Evolutionary conservation across 2,113 vertebrate genomes (phyloP), one percentile per base, ranked within the genome.

Genomic region (Bombycilla garrulus): DNA sequence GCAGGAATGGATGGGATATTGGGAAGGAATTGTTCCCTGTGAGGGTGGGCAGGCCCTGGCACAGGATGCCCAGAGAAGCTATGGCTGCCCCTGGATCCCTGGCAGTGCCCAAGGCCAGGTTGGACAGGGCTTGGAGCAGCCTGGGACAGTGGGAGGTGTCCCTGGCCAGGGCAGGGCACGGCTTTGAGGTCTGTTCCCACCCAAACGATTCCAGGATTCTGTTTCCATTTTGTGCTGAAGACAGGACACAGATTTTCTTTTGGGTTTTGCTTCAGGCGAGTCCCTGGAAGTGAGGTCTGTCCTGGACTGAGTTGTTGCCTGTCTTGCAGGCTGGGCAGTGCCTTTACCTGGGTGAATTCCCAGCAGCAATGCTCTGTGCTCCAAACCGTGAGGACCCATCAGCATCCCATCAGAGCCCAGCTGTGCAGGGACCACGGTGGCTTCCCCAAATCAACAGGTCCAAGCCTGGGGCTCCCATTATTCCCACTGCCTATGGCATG

Each of bases 91-190:
- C 60, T 81, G 79, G 53, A 66, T 66, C 38, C 38, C 78, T 81
- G 60, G 36, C 0, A 77, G 5, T 86, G 83, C 0, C 26, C 83
- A 6, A 60, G 36, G 44, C 33, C 44, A 58, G 58, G 26, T 0
- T 89, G 86, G 58, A 20, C 0, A 0, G 42, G 35, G 25, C 11
- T 80, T 3, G 66, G 28, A 66, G 19, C 53, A 6, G 0, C 20
- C 38, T 45, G 61, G 33, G 33, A 14, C 0, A 12, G 45, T 5
- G 78, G 53, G 0, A 89, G 33, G 5, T 66, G 51, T n/a, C 44
- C 26, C 12, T 73, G 18, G 1, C n/a, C 40, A 8, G 11, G 51
- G 51, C 36, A 36, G 33, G 18, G 17, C 2, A 3, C 0, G 31
- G 6, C 4, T 89, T 54, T 69, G 47, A 35, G 9, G 17, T 40